Percentiles rank a stretch among this genome's conserved stretches.
Conservation (phyloP, 2,797 vertebrate genomes). For the Etheostoma perlongum region DNA sequence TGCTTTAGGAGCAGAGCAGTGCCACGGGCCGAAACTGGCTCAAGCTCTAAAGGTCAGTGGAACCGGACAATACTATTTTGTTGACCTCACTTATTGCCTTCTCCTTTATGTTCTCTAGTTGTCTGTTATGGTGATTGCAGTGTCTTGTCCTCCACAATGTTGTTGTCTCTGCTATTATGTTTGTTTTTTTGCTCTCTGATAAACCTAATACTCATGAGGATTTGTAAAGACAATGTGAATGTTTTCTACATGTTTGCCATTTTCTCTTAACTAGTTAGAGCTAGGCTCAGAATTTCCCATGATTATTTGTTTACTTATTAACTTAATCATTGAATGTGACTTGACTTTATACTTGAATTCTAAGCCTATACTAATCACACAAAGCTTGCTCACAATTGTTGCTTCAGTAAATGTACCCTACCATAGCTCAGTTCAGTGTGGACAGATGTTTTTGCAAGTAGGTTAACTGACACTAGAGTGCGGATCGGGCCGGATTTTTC, state of each 20-base stretch:
- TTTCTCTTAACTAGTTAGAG: background rate
- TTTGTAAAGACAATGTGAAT: background rate
- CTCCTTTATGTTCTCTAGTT: background rate
- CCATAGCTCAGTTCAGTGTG: background rate
- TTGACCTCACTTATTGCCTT: background rate
- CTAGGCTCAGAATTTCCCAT: background rate
- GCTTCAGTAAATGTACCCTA: background rate
- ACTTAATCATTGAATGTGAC: background rate
- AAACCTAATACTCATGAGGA: background rate
- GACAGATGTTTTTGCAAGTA: background rate
- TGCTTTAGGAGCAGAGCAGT: slow-evolving; percentile 84
- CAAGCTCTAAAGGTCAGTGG: slow-evolving; percentile 87
- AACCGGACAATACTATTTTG: background rate
- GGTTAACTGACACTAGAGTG: too few relatives aligned
- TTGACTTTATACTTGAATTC: background rate
- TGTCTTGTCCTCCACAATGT: background rate
- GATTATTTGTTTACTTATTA: background rate
- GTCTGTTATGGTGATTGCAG: background rate
- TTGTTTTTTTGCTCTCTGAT: background rate
- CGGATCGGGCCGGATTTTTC: too few relatives aligned
- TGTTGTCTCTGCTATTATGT: background rate
- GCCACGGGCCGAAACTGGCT: slow-evolving; percentile 76
- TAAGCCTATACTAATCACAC: background rate
- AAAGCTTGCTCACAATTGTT: background rate
- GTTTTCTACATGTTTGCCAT: background rate